These are phyloP conservation scores for Sialis fuliginosa DNA, from an alignment of 2,888 invertebrate species.

Conservation along the genomic window DNA sequence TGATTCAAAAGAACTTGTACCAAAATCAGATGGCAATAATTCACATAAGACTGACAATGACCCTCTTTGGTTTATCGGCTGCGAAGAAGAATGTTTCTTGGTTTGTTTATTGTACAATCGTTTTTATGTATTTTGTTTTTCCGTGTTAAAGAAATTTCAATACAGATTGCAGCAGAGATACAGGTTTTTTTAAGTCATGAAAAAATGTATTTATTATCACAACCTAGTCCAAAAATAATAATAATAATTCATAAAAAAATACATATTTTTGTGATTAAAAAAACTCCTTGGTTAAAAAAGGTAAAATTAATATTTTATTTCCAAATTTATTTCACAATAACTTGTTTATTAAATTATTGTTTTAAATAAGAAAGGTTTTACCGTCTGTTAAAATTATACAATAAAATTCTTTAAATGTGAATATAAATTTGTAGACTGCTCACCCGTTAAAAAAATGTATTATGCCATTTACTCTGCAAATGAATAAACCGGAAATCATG, in stretches of 20 bases:
- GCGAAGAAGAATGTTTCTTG: slow-evolving; percentile 31
- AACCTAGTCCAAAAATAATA: not conserved
- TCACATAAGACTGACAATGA: slow-evolving; percentile 19
- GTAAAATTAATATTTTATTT: too few relatives aligned
- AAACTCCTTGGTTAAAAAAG: too few relatives aligned
- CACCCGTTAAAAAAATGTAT: slow-evolving; percentile 4
- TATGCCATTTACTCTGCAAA: not conserved
- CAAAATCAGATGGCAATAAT: not conserved
- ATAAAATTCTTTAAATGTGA: too few relatives aligned
- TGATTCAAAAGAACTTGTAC: not conserved
- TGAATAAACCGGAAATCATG: not conserved
- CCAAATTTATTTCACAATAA: too few relatives aligned
- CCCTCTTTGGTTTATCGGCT: slow-evolving; percentile 37
- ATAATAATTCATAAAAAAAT: too few relatives aligned
- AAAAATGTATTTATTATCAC: not conserved
- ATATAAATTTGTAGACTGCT: not conserved
- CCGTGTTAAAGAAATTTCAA: too few relatives aligned
- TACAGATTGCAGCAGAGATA: too few relatives aligned
- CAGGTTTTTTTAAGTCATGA: not conserved
- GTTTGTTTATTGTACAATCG: slow-evolving; percentile 12
- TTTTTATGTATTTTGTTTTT: too few relatives aligned
- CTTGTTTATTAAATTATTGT: too few relatives aligned
- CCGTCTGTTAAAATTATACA: too few relatives aligned
- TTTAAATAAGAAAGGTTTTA: too few relatives aligned
- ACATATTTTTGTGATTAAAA: too few relatives aligned